Percentiles rank a stretch among this genome's conserved stretches.
Evolutionary conservation across 2,888 invertebrate species (phyloP).

Genomic region (Pardosa pseudoannulata): DNA sequence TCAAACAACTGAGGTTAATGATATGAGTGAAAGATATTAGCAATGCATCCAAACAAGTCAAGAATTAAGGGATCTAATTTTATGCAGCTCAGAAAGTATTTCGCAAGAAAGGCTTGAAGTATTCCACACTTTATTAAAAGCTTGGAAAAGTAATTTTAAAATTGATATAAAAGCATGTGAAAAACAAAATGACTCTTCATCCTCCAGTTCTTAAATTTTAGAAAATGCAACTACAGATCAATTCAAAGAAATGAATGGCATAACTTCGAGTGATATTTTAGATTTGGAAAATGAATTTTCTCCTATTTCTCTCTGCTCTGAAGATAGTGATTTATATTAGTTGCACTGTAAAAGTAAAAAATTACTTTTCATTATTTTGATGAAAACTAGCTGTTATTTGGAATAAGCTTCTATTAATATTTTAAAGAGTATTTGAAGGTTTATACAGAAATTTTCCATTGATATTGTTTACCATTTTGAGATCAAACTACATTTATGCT

Average conservation of each 20-base stretch:
- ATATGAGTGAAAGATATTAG: neutral
- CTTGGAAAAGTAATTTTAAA: conserved; percentile 25
- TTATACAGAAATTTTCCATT: too few species aligned
- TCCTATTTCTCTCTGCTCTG: conserved; percentile 27
- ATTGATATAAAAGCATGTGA: conserved; percentile 15
- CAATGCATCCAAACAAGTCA: conserved; percentile 21
- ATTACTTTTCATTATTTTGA: too few species aligned
- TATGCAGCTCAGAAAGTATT: conserved; percentile 21
- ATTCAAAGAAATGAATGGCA: conserved; percentile 49
- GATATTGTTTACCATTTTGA: too few species aligned
- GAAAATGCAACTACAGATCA: conserved; percentile 12
- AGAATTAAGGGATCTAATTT: conserved; percentile 25
- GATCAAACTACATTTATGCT: too few species aligned
- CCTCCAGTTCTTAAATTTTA: neutral
- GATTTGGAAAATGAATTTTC: conserved; percentile 46
- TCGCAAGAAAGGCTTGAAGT: conserved; percentile 30
- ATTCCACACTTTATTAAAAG: conserved; percentile 9
- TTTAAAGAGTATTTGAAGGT: too few species aligned
- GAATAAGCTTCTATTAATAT: too few species aligned
- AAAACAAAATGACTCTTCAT: neutral
- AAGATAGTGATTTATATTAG: conserved; percentile 15
- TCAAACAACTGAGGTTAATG: neutral
- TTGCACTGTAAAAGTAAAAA: too few species aligned
- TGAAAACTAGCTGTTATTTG: too few species aligned
- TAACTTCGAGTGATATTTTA: conserved; percentile 37